phyloP scores from a whole-genome alignment of 1,140 invertebrate genomes.

The Wiebesia pumilae region DNA sequence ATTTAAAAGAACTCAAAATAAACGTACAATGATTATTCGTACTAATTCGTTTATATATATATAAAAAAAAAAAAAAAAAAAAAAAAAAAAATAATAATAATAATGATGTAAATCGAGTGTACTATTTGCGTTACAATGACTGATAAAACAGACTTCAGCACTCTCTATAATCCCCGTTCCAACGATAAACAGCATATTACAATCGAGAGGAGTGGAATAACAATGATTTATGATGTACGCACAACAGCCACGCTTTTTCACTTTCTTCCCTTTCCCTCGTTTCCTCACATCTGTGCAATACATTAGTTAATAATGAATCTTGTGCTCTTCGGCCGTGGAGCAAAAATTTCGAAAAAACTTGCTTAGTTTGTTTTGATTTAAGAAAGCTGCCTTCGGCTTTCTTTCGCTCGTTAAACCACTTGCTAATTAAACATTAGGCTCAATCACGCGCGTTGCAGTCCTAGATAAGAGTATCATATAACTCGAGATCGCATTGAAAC shows the following conservation, averaged over 20 bases:
- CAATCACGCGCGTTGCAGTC: constrained; percentile 53
- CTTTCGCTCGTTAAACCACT: constrained; percentile 48
- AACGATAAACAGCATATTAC: constrained; percentile 55
- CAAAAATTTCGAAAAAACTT: constrained; percentile 54
- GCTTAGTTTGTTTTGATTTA: constrained; percentile 50
- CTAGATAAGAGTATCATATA: constrained; percentile 52
- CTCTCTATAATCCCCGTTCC: constrained; percentile 54
- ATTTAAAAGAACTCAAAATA: constrained; percentile 37
- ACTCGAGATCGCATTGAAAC: constrained; percentile 53
- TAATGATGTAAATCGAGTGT: constrained; percentile 42
- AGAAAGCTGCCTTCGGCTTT: constrained; percentile 47
- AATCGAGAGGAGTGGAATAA: constrained; percentile 54
- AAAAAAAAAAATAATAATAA: too few species aligned
- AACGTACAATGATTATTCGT: constrained; percentile 34
- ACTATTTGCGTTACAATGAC: constrained; percentile 49
- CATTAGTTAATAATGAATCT: constrained; percentile 49
- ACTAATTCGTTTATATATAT: constrained; percentile 35
- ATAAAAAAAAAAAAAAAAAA: too few species aligned
- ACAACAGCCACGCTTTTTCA: constrained; percentile 49
- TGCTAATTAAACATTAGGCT: constrained; percentile 49
- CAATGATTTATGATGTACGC: constrained; percentile 53
- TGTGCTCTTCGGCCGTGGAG: constrained; percentile 46
- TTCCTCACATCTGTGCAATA: constrained; percentile 53
- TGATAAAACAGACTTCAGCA: constrained; percentile 51
- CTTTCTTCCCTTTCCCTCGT: constrained; percentile 47